phyloP scores from a whole-genome alignment of 2,797 vertebrate genomes.

The Acipenser transmontanus region DNA sequence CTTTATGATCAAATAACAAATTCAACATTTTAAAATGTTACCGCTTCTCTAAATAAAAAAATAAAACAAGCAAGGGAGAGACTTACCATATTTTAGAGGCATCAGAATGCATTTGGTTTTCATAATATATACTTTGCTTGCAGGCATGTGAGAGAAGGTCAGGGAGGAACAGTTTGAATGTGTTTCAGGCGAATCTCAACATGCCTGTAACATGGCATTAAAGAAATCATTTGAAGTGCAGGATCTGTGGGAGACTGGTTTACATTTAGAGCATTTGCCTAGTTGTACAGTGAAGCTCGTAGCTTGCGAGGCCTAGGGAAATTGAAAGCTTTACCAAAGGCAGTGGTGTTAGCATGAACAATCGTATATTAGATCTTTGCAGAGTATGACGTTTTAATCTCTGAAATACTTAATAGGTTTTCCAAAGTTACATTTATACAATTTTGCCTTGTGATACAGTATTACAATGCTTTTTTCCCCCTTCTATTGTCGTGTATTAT shows the following conservation, averaged over 20 bases:
- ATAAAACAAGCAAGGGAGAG: no score
- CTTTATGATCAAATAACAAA: no score
- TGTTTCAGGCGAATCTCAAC: no score
- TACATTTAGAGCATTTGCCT: neutral
- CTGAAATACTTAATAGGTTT: constrained; percentile 53
- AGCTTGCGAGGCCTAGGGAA: neutral
- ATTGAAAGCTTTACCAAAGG: neutral
- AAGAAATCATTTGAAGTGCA: no score
- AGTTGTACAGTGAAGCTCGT: neutral
- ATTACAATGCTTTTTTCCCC: constrained; percentile 54
- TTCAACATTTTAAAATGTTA: no score
- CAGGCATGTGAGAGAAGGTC: no score
- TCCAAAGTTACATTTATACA: constrained; percentile 61
- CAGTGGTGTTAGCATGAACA: constrained; percentile 40
- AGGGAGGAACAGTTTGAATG: no score
- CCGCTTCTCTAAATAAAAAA: no score
- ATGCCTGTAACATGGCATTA: no score
- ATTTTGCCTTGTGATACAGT: constrained; percentile 57
- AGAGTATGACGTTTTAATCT: constrained; percentile 62
- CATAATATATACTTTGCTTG: no score
- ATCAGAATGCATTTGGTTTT: no score
- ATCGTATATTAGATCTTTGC: constrained; percentile 64
- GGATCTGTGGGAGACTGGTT: neutral
- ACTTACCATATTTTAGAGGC: no score
- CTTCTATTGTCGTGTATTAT: constrained; percentile 46